Conservation (phyloP, 2,888 invertebrate genomes). For the Anoplius nigerrimus region DNA sequence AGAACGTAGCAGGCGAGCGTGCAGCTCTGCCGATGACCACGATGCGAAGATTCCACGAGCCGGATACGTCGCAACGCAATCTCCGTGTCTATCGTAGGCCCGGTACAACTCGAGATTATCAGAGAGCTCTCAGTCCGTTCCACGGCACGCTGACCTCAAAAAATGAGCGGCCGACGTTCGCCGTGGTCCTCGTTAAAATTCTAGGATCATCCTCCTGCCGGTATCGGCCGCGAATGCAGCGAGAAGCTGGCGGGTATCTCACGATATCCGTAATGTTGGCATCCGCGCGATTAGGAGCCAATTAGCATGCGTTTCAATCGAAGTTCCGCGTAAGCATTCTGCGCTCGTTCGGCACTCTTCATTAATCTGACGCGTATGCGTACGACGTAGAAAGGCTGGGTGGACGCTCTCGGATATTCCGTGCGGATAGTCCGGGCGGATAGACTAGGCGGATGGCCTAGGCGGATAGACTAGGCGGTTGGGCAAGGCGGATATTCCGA, state of each 20-base stretch:
- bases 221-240: conserved; percentile 23
- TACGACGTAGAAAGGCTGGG: conserved; percentile 13
- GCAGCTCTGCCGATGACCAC: too few relatives aligned
- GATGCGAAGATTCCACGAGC: too few relatives aligned
- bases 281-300: conserved; percentile 39
- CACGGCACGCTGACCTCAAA: too few relatives aligned
- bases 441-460: background rate
- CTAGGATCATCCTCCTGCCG: background rate
- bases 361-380: conserved; percentile 17
- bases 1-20: too few relatives aligned
- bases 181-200: too few relatives aligned
- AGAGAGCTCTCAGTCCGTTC: too few relatives aligned
- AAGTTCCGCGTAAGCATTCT: conserved; percentile 34
- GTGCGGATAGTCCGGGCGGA: background rate
- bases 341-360: background rate
- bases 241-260: conserved; percentile 36
- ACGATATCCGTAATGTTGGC: conserved; percentile 11
- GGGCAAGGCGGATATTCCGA: background rate
- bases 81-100: too few relatives aligned
- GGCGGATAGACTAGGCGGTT: too few relatives aligned
- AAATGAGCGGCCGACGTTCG: too few relatives aligned
- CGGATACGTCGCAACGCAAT: too few relatives aligned
- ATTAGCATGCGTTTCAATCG: conserved; percentile 43
- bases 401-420: too few relatives aligned
- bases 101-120: too few relatives aligned